These are phyloP conservation scores for Bubo scandiacus DNA, from an alignment of 2,113 vertebrate genomes.

Conservation along the genomic window DNA sequence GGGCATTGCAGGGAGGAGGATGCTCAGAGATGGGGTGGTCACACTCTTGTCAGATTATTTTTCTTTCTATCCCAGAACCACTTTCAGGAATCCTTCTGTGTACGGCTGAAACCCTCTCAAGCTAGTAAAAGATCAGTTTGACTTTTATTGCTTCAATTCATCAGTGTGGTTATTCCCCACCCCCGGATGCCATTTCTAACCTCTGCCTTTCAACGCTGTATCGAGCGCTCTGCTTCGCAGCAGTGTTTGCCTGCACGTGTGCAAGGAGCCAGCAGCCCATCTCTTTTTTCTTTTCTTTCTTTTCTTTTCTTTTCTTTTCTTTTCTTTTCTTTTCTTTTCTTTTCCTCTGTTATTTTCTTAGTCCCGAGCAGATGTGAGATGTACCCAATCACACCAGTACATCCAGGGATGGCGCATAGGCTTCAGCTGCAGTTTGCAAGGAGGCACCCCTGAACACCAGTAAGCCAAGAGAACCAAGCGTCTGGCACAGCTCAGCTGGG, in stretches of 20 bases:
- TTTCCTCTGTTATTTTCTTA: neutral
- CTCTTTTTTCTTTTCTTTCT: no score
- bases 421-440: neutral
- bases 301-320: no score
- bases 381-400: neutral
- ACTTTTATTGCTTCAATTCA: constrained; percentile 65
- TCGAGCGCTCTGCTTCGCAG: constrained; percentile 4
- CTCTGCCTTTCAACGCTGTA: neutral
- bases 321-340: no score
- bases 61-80: constrained; percentile 22
- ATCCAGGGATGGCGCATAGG: neutral
- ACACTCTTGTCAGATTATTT: neutral
- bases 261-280: neutral
- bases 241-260: neutral
- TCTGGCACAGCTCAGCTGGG: neutral
- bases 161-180: constrained; percentile 42
- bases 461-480: neutral
- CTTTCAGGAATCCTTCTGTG: constrained; percentile 29
- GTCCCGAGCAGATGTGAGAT: neutral
- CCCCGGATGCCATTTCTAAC: constrained; percentile 39
- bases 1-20: neutral
- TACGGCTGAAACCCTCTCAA: constrained; percentile 22
- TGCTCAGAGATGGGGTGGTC: neutral
- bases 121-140: constrained; percentile 49
- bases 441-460: neutral